Base-by-base conservation (phyloP, 2,113 vertebrate genomes). In the Brevimyrus niger region DNA sequence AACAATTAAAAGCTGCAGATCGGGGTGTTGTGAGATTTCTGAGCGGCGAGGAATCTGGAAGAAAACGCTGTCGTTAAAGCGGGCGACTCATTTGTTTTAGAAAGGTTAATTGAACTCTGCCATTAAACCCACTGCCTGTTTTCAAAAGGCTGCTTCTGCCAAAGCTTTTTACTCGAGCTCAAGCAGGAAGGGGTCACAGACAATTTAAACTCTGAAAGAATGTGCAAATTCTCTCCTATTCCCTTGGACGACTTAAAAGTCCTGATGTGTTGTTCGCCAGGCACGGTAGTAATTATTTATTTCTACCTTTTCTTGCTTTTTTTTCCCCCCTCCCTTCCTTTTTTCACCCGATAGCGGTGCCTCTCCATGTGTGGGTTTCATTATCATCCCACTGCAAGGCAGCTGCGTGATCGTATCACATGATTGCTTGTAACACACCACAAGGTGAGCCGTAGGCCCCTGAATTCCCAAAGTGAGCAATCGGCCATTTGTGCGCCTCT, bases 321-420 rank as follows among this genome's bases (percentile, higher is more conserved):
- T 21, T 91, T 82, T 13, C 5, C 0, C 19, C 10, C 8, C 17
- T 21, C 53, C 53, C 53, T 55, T 55, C 19, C 19, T 38, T 31
- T 35, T 17, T 80, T 42, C 31, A 11, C 31, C 73, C 35, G 19
- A 42, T 42, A 19, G 31, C 35, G 35, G 13, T 19, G 35, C 35
- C 2, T 80, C 73, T 15, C 86, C 92, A 92, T 90, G 94, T 93
- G 93, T 94, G 92, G 94, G 93, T 92, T 92, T 92, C 93, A 91
- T 91, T 93, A 94, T 94, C 94, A 93, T 46, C 93, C 94, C 91
- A 91, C 92, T 93, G 94, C 90, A 91, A 93, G 93, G 93, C 94
- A 93, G 94, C 94, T 92, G 93, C 91, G 93, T 92, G 93, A 92
- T 92, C 90, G 91, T 92, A 89, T 92, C 93, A 92, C 93, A 90